Conservation (phyloP, 1,140 invertebrate species). For the Gonioctena quinquepunctata region DNA sequence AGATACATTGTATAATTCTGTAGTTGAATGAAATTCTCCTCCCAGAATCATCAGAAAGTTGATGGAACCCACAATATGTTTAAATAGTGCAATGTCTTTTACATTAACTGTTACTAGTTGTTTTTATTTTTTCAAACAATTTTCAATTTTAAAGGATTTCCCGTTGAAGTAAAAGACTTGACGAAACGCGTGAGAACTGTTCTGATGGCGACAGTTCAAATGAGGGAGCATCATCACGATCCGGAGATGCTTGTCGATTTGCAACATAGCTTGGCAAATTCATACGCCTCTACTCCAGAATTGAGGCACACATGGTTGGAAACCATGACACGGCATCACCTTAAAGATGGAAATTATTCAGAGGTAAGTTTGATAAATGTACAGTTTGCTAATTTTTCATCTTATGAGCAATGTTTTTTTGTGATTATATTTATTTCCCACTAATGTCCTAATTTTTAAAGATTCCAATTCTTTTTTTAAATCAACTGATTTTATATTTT, state of each 20-base stretch:
- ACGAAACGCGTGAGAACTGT: conserved; percentile 91
- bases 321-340: conserved; percentile 87
- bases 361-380: conserved; percentile 61
- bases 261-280: conserved; percentile 91
- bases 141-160: conserved; percentile 75
- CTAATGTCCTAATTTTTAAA: no score
- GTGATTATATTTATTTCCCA: no score
- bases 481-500: no score
- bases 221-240: conserved; percentile 87
- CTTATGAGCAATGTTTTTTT: no score
- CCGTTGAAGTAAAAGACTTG: conserved; percentile 87
- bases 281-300: conserved; percentile 92
- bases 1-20: no score
- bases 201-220: conserved; percentile 89
- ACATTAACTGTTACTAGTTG: no score
- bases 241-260: conserved; percentile 90
- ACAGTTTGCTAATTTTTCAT: neutral
- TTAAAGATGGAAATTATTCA: conserved; percentile 77
- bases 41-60: no score
- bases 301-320: conserved; percentile 91
- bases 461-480: no score
- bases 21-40: no score
- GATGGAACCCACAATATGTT: no score
- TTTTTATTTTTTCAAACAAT: no score
- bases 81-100: no score